Evolutionary conservation across 2,797 vertebrate species (phyloP).

Genomic region (Betta splendens): DNA sequence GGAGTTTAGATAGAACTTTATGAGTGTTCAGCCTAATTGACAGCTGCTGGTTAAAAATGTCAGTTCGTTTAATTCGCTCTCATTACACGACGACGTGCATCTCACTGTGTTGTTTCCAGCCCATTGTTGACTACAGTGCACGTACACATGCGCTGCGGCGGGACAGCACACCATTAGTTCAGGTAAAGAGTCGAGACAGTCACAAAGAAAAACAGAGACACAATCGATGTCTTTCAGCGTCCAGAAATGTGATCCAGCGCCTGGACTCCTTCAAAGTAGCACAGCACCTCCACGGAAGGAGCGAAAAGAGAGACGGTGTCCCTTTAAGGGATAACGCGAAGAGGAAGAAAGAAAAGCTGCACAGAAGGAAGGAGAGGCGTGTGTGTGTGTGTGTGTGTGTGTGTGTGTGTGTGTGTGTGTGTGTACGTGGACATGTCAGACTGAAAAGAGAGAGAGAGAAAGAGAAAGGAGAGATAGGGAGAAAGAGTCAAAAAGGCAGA

Average conservation of each 20-base stretch:
- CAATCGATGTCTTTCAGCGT: slow-evolving; percentile 62
- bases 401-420: slow-evolving; percentile 68
- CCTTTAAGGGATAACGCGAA: slow-evolving; percentile 75
- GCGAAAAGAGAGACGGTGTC: slow-evolving; percentile 51
- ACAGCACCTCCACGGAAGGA: slow-evolving; percentile 47
- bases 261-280: slow-evolving; percentile 51
- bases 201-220: slow-evolving; percentile 53
- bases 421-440: slow-evolving; percentile 70
- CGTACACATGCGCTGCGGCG: slow-evolving; percentile 40
- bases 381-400: slow-evolving; percentile 68
- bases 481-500: slow-evolving; percentile 62
- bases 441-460: slow-evolving; percentile 51
- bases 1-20: too few relatives aligned
- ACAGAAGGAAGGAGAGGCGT: slow-evolving; percentile 62
- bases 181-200: slow-evolving; percentile 57
- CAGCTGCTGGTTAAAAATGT: too few relatives aligned
- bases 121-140: slow-evolving; percentile 34
- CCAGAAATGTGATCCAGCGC: slow-evolving; percentile 64
- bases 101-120: slow-evolving; percentile 26
- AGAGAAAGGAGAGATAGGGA: slow-evolving; percentile 59
- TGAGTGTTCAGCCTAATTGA: too few relatives aligned
- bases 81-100: slow-evolving; percentile 1
- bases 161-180: slow-evolving; percentile 46
- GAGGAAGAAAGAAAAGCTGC: slow-evolving; percentile 61
- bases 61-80: too few relatives aligned